These are phyloP conservation scores for Drosophila biarmipes DNA, from an alignment of 1,140 invertebrate species.

Conservation along the genomic window DNA sequence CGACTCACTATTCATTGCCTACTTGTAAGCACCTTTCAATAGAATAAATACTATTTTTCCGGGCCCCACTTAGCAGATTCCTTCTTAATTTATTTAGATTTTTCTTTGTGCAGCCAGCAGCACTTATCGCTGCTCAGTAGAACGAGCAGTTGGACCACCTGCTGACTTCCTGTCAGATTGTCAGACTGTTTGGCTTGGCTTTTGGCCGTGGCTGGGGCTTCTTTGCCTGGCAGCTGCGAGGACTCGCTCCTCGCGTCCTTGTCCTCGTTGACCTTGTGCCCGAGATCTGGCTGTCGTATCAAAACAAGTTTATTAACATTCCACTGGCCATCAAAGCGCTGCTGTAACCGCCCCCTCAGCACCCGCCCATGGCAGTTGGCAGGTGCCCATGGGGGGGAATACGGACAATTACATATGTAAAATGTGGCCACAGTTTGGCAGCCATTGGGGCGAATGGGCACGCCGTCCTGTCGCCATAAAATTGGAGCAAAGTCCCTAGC, in stretches of 20 bases:
- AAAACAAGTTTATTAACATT: slow-evolving; percentile 78
- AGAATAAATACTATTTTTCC: too few species aligned
- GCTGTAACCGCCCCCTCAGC: neutral
- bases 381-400: slow-evolving; percentile 11
- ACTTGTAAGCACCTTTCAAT: too few species aligned
- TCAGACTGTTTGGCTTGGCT: slow-evolving; percentile 29
- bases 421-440: slow-evolving; percentile 47
- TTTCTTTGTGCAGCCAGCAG: slow-evolving; percentile 16
- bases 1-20: too few species aligned
- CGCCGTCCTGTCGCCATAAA: slow-evolving; percentile 51
- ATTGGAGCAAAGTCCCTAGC: slow-evolving; percentile 9
- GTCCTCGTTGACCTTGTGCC: slow-evolving; percentile 73
- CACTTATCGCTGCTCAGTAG: slow-evolving; percentile 20
- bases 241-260: slow-evolving; percentile 37
- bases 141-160: slow-evolving; percentile 57
- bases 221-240: neutral
- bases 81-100: slow-evolving; percentile 10
- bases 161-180: slow-evolving; percentile 56
- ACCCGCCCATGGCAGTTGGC: slow-evolving; percentile 4
- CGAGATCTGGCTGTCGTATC: slow-evolving; percentile 52
- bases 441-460: slow-evolving; percentile 24
- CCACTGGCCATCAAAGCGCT: slow-evolving; percentile 28
- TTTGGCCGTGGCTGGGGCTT: slow-evolving; percentile 10
- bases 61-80: neutral
- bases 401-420: slow-evolving; percentile 55